phyloP scores from a whole-genome alignment of 2,113 vertebrate species.

The Nibea albiflora region DNA sequence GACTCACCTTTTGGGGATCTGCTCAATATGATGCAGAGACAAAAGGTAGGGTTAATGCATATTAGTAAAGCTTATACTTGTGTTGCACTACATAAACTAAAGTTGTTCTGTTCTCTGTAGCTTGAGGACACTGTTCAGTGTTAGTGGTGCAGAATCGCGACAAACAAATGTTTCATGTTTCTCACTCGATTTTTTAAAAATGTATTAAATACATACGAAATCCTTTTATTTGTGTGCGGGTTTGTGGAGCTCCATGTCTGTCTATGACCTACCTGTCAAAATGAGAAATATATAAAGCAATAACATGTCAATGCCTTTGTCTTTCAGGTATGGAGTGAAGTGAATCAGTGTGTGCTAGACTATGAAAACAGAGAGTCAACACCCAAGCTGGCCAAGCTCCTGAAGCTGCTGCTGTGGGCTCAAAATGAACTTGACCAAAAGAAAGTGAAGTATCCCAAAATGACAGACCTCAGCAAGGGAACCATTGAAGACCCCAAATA shows the following conservation, averaged over 20 bases:
- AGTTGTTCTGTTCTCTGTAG: no score
- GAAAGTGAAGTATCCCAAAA: slow-evolving; percentile 99
- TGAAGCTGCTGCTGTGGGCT: slow-evolving; percentile 98
- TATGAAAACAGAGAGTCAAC: slow-evolving; percentile 97
- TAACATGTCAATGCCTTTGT: slow-evolving; percentile 47
- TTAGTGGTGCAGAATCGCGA: no score
- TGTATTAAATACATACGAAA: no score
- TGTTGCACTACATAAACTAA: not conserved
- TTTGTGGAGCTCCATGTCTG: not conserved
- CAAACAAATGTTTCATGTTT: no score
- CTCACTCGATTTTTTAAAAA: no score
- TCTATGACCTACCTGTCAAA: not conserved
- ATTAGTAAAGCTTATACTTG: not conserved
- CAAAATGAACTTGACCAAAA: slow-evolving; percentile 99
- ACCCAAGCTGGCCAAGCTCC: slow-evolving; percentile 96
- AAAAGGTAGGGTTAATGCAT: slow-evolving; percentile 87
- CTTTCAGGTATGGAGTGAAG: slow-evolving; percentile 97
- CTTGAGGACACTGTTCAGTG: no score
- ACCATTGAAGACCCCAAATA: slow-evolving; percentile 98
- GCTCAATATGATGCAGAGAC: slow-evolving; percentile 98
- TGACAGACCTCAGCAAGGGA: slow-evolving; percentile 99
- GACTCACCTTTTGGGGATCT: slow-evolving; percentile 97
- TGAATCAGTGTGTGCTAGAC: slow-evolving; percentile 96
- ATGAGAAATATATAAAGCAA: not conserved
- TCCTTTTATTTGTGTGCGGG: not conserved